A percentile compares a stretch with the other conserved stretches of the same genome.
Evolutionary conservation across 2,888 invertebrate genomes (phyloP).

Genomic region (Portevinia maculata): DNA sequence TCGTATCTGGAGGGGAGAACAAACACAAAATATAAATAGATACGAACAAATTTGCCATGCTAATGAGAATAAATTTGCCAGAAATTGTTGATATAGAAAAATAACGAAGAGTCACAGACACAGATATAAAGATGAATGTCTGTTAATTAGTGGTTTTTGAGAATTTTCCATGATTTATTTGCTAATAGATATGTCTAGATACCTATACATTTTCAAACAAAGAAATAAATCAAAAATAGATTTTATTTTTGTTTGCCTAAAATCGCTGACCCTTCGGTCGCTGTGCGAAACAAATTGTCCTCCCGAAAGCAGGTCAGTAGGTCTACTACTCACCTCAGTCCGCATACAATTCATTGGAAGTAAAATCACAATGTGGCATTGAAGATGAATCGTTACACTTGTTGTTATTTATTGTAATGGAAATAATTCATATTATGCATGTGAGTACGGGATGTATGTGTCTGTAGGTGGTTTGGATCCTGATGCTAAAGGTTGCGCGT

Average conservation of each 20-base stretch:
- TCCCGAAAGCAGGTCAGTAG: slow-evolving; percentile 60
- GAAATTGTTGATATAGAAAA: slow-evolving; percentile 7
- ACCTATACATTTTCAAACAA: slow-evolving; percentile 6
- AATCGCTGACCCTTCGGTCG: slow-evolving; percentile 29
- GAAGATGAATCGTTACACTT: slow-evolving; percentile 67
- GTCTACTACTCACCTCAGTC: slow-evolving; percentile 38
- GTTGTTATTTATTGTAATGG: slow-evolving; percentile 68
- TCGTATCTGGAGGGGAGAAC: slow-evolving; percentile 39
- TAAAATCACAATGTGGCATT: slow-evolving; percentile 31
- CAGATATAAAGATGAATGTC: slow-evolving; percentile 1
- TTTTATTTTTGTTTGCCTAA: background rate
- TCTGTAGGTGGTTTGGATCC: slow-evolving; percentile 26
- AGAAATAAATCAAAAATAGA: slow-evolving; percentile 34
- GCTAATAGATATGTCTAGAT: slow-evolving; percentile 30
- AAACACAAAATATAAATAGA: slow-evolving; percentile 27
- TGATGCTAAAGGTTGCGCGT: slow-evolving; percentile 22
- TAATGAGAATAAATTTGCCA: slow-evolving; percentile 41
- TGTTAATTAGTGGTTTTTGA: slow-evolving; percentile 52
- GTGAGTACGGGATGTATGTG: slow-evolving; percentile 24
- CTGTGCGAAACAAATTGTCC: slow-evolving; percentile 28
- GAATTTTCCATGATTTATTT: slow-evolving; percentile 60
- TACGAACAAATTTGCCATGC: slow-evolving; percentile 48
- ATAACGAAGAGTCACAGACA: slow-evolving; percentile 17
- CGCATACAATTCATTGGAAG: slow-evolving; percentile 46
- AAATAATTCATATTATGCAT: slow-evolving; percentile 62